These are phyloP conservation scores for Saccopteryx leptura DNA, from an alignment of 2,113 vertebrate species.

Conservation along the genomic window DNA sequence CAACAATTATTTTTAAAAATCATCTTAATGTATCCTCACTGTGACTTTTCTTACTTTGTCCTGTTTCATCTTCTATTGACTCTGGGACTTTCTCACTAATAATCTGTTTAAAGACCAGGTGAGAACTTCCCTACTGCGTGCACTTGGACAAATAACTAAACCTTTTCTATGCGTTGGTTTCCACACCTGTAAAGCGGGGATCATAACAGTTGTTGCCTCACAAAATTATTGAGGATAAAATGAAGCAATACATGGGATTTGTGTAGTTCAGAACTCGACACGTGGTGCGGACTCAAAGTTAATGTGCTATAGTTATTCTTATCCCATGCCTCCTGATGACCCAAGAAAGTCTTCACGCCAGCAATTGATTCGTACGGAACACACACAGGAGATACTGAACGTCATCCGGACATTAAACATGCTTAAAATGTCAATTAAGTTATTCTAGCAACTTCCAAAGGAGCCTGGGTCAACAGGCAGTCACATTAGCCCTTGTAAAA, in stretches of 20 bases:
- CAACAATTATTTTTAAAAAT: too few relatives aligned
- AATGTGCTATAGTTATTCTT: background rate
- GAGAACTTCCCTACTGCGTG: background rate
- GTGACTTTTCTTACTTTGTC: background rate
- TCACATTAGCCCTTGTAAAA: background rate
- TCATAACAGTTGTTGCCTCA: background rate
- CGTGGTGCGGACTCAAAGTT: background rate
- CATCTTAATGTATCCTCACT: background rate
- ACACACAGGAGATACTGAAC: background rate
- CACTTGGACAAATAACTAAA: background rate
- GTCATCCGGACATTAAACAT: constrained; percentile 31
- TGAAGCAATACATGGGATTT: background rate
- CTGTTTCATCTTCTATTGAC: background rate
- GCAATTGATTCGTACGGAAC: constrained; percentile 13
- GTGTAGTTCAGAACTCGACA: background rate
- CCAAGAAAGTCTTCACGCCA: background rate
- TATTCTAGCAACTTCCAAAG: constrained; percentile 10
- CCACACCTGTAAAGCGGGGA: background rate
- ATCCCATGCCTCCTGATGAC: background rate
- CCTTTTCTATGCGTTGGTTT: background rate
- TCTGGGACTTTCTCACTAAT: background rate
- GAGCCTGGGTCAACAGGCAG: background rate
- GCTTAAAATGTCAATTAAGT: constrained; percentile 50
- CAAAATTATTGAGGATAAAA: background rate
- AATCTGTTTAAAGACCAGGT: background rate